Evolutionary conservation across 2,888 invertebrate genomes (phyloP).

Genomic region (Melolontha melolontha): DNA sequence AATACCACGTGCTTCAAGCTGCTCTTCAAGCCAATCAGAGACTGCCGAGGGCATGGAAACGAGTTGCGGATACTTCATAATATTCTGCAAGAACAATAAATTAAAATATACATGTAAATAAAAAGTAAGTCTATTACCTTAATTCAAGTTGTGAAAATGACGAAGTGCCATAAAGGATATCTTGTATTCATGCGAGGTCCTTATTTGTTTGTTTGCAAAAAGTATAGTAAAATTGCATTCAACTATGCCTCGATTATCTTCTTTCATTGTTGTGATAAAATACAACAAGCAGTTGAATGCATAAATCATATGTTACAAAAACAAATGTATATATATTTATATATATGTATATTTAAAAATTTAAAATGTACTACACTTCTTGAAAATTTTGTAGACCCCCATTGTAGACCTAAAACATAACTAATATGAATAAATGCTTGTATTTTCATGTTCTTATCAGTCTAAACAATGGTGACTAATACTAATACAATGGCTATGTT

Average conservation of each 20-base stretch:
- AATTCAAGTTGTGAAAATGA: slow-evolving; percentile 53
- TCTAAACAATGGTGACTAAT: slow-evolving; percentile 33
- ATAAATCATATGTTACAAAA: slow-evolving; percentile 51
- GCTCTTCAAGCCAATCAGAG: slow-evolving; percentile 81
- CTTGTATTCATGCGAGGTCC: slow-evolving; percentile 55
- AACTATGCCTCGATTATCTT: slow-evolving; percentile 46
- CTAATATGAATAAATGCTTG: neutral
- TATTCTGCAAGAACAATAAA: slow-evolving; percentile 55
- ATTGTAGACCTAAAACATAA: slow-evolving; percentile 59
- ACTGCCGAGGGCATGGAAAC: slow-evolving; percentile 75
- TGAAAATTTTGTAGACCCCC: slow-evolving; percentile 57
- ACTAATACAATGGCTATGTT: slow-evolving; percentile 25
- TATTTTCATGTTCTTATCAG: slow-evolving; percentile 6
- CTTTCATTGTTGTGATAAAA: slow-evolving; percentile 51
- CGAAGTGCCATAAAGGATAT: slow-evolving; percentile 55
- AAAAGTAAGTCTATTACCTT: slow-evolving; percentile 46
- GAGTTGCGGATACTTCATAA: slow-evolving; percentile 74
- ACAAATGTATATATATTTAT: slow-evolving; percentile 42
- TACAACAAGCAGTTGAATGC: slow-evolving; percentile 48
- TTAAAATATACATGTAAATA: neutral
- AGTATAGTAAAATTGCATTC: slow-evolving; percentile 51
- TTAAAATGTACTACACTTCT: slow-evolving; percentile 53
- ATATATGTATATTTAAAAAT: slow-evolving; percentile 38
- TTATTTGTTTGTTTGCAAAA: slow-evolving; percentile 50
- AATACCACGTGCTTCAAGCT: slow-evolving; percentile 81